Conservation (phyloP, 1,140 invertebrate species). For the Halotydeus destructor region DNA sequence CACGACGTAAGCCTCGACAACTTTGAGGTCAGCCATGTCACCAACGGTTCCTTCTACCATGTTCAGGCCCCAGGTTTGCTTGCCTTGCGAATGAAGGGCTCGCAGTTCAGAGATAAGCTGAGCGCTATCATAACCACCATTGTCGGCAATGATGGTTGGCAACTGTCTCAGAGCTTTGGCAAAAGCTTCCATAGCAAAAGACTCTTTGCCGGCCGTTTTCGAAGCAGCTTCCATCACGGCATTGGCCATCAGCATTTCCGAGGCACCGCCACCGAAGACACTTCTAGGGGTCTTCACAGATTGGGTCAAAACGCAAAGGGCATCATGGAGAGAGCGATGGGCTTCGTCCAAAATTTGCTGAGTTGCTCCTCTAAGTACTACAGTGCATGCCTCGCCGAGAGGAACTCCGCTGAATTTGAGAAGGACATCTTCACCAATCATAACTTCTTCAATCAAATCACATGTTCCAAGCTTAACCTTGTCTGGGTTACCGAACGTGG, state of each 20-base stretch:
- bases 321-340: conserved; percentile 91
- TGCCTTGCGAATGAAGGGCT: conserved; percentile 62
- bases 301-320: conserved; percentile 83
- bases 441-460: conserved; percentile 86
- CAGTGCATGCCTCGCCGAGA: conserved; percentile 86
- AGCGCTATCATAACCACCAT: conserved; percentile 93
- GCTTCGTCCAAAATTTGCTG: conserved; percentile 98
- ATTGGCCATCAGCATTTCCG: conserved; percentile 90
- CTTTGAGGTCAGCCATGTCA: conserved; percentile 40
- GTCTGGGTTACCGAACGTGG: conserved; percentile 87
- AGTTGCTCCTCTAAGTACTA: conserved; percentile 93
- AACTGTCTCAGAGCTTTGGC: conserved; percentile 55
- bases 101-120: conserved; percentile 73
- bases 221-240: conserved; percentile 62
- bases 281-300: conserved; percentile 81
- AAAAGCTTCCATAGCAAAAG: conserved; percentile 91
- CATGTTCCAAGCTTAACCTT: conserved; percentile 67
- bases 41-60: conserved; percentile 24
- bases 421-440: conserved; percentile 93
- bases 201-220: conserved; percentile 86
- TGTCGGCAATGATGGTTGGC: conserved; percentile 90
- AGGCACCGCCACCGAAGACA: conserved; percentile 75
- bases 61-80: conserved; percentile 50
- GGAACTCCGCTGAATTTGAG: conserved; percentile 85
- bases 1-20: conserved; percentile 90